phyloP scores from a whole-genome alignment of 2,797 vertebrate genomes.

The Sarcoramphus papa region DNA sequence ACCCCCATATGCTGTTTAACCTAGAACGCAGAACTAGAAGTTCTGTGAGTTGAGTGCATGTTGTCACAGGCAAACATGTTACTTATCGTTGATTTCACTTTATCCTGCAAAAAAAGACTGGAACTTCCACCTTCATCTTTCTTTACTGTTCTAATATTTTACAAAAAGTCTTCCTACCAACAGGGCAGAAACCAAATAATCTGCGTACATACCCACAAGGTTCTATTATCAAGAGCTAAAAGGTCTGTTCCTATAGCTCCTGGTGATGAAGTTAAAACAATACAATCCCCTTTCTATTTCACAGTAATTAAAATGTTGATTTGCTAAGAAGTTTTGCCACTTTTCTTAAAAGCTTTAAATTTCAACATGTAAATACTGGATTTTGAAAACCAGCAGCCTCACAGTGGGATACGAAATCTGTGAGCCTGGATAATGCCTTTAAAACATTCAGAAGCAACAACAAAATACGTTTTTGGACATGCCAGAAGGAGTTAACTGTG shows the following conservation, averaged over 20 bases:
- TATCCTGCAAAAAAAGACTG: not conserved
- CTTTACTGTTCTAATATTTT: not conserved
- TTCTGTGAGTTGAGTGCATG: not conserved
- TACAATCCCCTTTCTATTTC: not conserved
- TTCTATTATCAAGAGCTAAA: not conserved
- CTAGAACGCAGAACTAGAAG: not conserved
- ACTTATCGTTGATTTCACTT: not conserved
- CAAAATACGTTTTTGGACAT: constrained; percentile 20
- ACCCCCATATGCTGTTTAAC: not conserved
- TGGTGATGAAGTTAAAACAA: not conserved
- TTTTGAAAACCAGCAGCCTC: constrained; percentile 44
- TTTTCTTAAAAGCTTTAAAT: constrained; percentile 41
- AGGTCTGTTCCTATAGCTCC: not conserved
- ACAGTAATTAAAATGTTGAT: constrained; percentile 44
- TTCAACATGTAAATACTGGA: constrained; percentile 16
- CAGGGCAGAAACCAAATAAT: not conserved
- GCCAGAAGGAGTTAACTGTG: constrained; percentile 45
- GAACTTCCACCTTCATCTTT: not conserved
- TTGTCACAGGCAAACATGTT: not conserved
- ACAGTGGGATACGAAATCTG: constrained; percentile 44
- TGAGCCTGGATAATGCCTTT: constrained; percentile 50
- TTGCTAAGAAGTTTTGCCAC: not conserved
- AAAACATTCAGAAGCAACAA: constrained; percentile 33
- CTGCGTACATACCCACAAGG: not conserved
- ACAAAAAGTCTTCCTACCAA: not conserved